phyloP scores from a whole-genome alignment of 2,888 invertebrate genomes.

The Piscicola geometra region DNA sequence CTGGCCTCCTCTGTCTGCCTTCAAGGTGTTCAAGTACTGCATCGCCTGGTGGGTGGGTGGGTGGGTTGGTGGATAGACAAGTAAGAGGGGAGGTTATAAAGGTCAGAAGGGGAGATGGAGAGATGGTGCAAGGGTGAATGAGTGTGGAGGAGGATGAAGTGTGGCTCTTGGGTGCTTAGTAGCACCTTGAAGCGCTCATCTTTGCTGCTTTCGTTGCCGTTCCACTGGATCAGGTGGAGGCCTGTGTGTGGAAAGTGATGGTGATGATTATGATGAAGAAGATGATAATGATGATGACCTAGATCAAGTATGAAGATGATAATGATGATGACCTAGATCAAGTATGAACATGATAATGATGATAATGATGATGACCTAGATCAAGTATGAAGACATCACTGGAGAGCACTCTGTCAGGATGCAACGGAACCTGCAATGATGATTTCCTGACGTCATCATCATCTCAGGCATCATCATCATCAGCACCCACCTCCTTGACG shows the following conservation, averaged over 20 bases:
- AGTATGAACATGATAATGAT: conserved; percentile 25
- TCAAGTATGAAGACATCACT: conserved; percentile 33
- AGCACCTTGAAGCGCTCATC: conserved; percentile 51
- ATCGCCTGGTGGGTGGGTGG: conserved; percentile 43
- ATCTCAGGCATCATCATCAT: too few species aligned
- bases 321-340: conserved; percentile 16
- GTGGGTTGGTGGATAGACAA: too few species aligned
- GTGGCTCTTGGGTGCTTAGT: not conserved
- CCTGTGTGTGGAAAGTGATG: too few species aligned
- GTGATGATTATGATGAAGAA: too few species aligned
- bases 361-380: conserved; percentile 14
- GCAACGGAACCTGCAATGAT: conserved; percentile 20
- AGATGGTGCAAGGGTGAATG: too few species aligned
- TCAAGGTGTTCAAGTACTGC: conserved; percentile 47
- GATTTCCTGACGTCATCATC: not conserved
- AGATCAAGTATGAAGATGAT: conserved; percentile 34
- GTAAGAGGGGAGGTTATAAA: not conserved
- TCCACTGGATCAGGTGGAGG: conserved; percentile 52
- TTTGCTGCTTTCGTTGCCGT: conserved; percentile 50
- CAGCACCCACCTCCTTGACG: conserved; percentile 49
- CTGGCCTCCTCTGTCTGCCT: conserved; percentile 48
- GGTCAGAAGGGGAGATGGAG: not conserved
- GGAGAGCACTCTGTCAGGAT: conserved; percentile 25
- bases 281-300: not conserved
- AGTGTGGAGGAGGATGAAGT: too few species aligned